Percentiles rank a stretch among this genome's conserved stretches.
phyloP scores from a whole-genome alignment of 2,113 vertebrate genomes.

The Trochalopteron elliotii region DNA sequence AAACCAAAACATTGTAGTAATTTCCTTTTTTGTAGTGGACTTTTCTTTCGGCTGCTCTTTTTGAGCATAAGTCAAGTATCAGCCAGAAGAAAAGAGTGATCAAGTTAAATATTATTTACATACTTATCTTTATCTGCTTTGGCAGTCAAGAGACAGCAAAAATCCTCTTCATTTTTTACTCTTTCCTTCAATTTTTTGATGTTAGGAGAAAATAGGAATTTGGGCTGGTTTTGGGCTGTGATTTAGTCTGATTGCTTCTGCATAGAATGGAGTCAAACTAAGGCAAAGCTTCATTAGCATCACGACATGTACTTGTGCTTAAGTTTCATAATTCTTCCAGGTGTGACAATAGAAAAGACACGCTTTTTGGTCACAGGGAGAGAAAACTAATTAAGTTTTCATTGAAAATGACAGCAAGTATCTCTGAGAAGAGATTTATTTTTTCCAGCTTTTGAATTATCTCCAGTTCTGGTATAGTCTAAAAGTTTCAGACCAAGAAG shows the following conservation, averaged over 20 bases:
- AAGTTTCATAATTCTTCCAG: not conserved
- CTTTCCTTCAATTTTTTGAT: not conserved
- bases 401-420: not conserved
- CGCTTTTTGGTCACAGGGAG: constrained; percentile 14
- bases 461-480: constrained; percentile 20
- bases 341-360: constrained; percentile 33
- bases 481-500: constrained; percentile 35
- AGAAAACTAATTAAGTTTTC: constrained; percentile 62
- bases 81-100: not conserved
- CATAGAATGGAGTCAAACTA: not conserved
- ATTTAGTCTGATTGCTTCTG: not conserved
- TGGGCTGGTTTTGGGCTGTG: not conserved
- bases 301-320: not conserved
- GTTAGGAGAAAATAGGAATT: not conserved
- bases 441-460: constrained; percentile 34
- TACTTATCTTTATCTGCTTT: not conserved
- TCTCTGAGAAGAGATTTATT: constrained; percentile 20
- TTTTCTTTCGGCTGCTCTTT: not conserved
- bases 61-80: not conserved
- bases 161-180: not conserved
- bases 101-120: not conserved
- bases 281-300: constrained; percentile 27
- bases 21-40: not conserved
- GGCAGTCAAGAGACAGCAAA: not conserved
- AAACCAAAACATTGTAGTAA: not conserved